Conservation (phyloP, 2,797 vertebrate genomes). For the Poeciliopsis infans region DNA sequence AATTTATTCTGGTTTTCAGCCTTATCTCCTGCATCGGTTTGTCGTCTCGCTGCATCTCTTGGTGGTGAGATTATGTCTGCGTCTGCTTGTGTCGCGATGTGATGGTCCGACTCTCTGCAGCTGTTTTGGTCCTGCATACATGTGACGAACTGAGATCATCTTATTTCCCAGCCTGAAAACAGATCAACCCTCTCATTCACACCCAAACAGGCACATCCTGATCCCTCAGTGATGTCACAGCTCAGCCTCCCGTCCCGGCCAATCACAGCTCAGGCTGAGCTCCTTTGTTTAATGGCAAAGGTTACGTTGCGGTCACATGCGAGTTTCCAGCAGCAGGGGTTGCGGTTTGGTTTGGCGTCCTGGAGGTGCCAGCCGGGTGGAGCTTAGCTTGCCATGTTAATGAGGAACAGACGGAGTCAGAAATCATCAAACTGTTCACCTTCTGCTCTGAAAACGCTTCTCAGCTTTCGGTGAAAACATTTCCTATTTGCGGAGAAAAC, state of each 20-base stretch:
- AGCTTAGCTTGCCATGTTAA: constrained; percentile 22
- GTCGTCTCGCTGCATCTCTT: not conserved
- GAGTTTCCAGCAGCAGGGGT: not conserved
- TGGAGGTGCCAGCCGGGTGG: not conserved
- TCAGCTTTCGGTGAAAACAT: not conserved
- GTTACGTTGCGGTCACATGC: not conserved
- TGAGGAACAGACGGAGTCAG: constrained; percentile 36
- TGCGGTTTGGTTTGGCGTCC: not conserved
- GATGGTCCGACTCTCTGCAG: not conserved
- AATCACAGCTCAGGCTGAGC: not conserved
- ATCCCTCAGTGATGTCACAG: not conserved
- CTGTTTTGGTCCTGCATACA: not conserved
- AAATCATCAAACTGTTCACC: not conserved
- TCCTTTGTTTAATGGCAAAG: not conserved
- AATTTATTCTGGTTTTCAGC: not conserved
- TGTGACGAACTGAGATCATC: not conserved
- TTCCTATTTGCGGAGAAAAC: not conserved
- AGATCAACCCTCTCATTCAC: not conserved
- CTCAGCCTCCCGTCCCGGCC: not conserved
- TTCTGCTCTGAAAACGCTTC: not conserved
- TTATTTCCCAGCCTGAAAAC: not conserved
- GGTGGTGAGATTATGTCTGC: not conserved
- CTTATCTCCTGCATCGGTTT: not conserved
- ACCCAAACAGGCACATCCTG: not conserved
- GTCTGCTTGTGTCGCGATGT: not conserved